These are phyloP conservation scores for Nomada lathburiana DNA, from an alignment of 2,888 invertebrate species.

Conservation along the genomic window DNA sequence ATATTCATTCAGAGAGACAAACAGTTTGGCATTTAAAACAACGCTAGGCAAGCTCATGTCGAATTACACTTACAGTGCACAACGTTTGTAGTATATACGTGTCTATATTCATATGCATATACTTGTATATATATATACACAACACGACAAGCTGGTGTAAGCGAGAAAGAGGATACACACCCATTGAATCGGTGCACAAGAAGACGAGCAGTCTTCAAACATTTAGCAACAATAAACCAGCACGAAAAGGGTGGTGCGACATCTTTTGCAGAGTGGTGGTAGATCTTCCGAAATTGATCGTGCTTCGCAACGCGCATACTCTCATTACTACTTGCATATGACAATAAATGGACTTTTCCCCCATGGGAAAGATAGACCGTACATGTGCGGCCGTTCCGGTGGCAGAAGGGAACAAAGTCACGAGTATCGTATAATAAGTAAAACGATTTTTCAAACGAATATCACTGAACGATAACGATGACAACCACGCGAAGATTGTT, in stretches of 20 bases:
- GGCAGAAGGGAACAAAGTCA: neutral
- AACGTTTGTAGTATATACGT: too few species aligned
- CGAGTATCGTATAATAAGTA: neutral
- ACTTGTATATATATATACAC: neutral
- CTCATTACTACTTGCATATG: slow-evolving; percentile 68
- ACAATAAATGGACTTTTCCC: slow-evolving; percentile 73
- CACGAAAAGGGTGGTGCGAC: slow-evolving; percentile 62
- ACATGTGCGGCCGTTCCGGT: slow-evolving; percentile 42
- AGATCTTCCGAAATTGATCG: slow-evolving; percentile 74
- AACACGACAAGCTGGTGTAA: neutral
- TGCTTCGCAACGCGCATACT: slow-evolving; percentile 71
- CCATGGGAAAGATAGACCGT: slow-evolving; percentile 37
- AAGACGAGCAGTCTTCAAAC: slow-evolving; percentile 19
- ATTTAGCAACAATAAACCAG: slow-evolving; percentile 68
- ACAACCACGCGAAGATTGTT: slow-evolving; percentile 31
- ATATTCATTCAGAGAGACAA: slow-evolving; percentile 21
- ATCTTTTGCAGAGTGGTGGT: slow-evolving; percentile 67
- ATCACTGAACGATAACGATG: slow-evolving; percentile 8
- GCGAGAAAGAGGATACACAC: slow-evolving; percentile 2
- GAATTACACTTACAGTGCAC: neutral
- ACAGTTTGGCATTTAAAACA: slow-evolving; percentile 19
- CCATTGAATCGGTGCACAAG: neutral
- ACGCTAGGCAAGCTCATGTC: too few species aligned
- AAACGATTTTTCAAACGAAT: slow-evolving; percentile 7
- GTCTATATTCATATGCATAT: too few species aligned